These are phyloP conservation scores for Heliangelus exortis DNA, from an alignment of 2,797 vertebrate genomes.

Conservation along the genomic window DNA sequence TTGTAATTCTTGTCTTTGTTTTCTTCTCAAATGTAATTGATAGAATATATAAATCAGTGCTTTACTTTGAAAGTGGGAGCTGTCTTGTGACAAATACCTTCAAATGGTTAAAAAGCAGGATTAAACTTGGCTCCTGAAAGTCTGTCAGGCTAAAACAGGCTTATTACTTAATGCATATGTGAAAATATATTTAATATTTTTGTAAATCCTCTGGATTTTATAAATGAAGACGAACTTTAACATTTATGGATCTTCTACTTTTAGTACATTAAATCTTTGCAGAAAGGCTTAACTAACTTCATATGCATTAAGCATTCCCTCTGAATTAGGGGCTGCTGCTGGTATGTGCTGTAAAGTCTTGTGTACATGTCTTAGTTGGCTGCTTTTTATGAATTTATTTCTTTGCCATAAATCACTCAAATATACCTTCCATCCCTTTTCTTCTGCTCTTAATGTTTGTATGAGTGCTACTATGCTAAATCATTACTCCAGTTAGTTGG, in stretches of 20 bases:
- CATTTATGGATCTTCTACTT: not conserved
- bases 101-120: slow-evolving; percentile 39
- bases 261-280: not conserved
- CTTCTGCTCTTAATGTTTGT: not conserved
- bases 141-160: slow-evolving; percentile 1
- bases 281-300: not conserved
- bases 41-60: not conserved
- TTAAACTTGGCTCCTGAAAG: slow-evolving; percentile 23
- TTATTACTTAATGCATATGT: not conserved
- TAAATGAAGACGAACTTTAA: not conserved
- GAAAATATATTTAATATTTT: not conserved
- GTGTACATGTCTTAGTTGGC: not conserved
- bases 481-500: not conserved
- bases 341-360: not conserved
- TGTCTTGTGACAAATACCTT: slow-evolving; percentile 11
- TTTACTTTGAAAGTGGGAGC: not conserved
- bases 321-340: not conserved
- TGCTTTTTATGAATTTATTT: not conserved
- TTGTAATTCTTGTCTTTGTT: not conserved
- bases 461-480: not conserved
- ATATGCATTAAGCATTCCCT: not conserved
- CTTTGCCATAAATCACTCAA: not conserved
- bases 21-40: not conserved
- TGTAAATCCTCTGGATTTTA: not conserved
- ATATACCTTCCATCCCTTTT: not conserved